Conservation (phyloP, 2,888 invertebrate species). For the Agrochola macilenta region DNA sequence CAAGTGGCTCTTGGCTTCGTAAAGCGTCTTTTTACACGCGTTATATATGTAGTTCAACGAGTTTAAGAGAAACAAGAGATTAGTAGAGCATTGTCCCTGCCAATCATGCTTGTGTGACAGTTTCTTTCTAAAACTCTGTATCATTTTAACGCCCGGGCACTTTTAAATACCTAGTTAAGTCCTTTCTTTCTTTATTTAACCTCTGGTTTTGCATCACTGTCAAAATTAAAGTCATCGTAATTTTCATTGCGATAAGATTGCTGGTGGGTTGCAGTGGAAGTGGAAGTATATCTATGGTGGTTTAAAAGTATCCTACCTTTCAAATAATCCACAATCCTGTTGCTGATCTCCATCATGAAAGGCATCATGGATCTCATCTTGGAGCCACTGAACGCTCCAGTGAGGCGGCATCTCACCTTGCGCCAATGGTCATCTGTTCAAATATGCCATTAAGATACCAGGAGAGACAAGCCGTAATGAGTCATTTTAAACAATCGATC, state of each 20-base stretch:
- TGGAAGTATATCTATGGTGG: no score
- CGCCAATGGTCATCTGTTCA: constrained; percentile 84
- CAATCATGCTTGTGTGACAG: no score
- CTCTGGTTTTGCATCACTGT: not conserved
- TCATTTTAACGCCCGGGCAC: no score
- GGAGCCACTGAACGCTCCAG: constrained; percentile 88
- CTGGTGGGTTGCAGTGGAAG: not conserved
- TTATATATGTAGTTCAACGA: no score
- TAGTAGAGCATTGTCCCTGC: no score
- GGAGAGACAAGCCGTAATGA: not conserved
- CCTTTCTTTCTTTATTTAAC: not conserved
- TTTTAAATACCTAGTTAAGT: no score
- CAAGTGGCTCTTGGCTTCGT: no score
- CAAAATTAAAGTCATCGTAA: not conserved
- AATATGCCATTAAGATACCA: not conserved
- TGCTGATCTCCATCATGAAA: constrained; percentile 79
- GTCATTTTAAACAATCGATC: not conserved
- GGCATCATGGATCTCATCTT: constrained; percentile 89
- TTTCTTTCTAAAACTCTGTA: no score
- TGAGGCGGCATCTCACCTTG: constrained; percentile 83
- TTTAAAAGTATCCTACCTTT: constrained; percentile 69
- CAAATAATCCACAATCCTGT: constrained; percentile 71
- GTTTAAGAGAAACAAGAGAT: no score
- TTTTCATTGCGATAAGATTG: not conserved
- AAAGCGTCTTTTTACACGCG: no score